Percentiles rank a stretch among this genome's conserved stretches.
Evolutionary conservation across 2,888 invertebrate genomes (phyloP).

Genomic region (Plusia festucae): DNA sequence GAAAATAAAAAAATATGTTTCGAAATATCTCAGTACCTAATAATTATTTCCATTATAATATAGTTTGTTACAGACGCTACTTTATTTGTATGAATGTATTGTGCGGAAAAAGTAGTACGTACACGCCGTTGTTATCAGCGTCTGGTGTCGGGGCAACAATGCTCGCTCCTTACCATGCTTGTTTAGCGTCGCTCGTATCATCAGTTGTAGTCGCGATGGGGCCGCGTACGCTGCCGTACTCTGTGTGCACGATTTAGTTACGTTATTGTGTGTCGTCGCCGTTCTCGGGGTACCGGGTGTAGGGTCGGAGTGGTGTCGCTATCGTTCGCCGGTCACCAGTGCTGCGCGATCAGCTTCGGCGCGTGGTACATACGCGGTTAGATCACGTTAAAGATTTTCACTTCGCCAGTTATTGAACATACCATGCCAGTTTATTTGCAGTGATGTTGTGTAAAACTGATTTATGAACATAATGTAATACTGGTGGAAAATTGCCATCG

Average conservation of each 20-base stretch:
- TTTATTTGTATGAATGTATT: conserved; percentile 14
- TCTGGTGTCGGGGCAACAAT: conserved; percentile 68
- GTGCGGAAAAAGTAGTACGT: conserved; percentile 51
- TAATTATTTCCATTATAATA: not conserved
- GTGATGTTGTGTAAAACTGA: conserved; percentile 82
- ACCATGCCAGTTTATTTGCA: conserved; percentile 78
- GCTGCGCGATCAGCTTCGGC: conserved; percentile 81
- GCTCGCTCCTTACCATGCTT: conserved; percentile 67
- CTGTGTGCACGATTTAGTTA: conserved; percentile 59
- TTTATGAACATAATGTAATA: conserved; percentile 68
- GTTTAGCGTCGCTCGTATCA: conserved; percentile 44
- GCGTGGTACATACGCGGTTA: conserved; percentile 79
- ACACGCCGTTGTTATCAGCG: conserved; percentile 77
- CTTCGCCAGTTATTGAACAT: conserved; percentile 71
- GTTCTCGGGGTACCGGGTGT: conserved; percentile 78
- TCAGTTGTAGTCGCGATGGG: conserved; percentile 50
- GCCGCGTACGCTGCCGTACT: conserved; percentile 47
- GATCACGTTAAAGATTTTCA: conserved; percentile 61
- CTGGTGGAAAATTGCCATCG: conserved; percentile 72
- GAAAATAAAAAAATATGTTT: not conserved
- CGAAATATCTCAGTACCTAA: not conserved
- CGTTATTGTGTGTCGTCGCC: conserved; percentile 65
- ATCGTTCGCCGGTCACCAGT: conserved; percentile 87
- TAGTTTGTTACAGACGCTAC: not conserved
- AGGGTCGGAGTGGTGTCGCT: conserved; percentile 84